A percentile compares a stretch with the other conserved stretches of the same genome.
Evolutionary conservation across 2,113 vertebrate genomes (phyloP).

Genomic region (Neodontobutis hainanensis): DNA sequence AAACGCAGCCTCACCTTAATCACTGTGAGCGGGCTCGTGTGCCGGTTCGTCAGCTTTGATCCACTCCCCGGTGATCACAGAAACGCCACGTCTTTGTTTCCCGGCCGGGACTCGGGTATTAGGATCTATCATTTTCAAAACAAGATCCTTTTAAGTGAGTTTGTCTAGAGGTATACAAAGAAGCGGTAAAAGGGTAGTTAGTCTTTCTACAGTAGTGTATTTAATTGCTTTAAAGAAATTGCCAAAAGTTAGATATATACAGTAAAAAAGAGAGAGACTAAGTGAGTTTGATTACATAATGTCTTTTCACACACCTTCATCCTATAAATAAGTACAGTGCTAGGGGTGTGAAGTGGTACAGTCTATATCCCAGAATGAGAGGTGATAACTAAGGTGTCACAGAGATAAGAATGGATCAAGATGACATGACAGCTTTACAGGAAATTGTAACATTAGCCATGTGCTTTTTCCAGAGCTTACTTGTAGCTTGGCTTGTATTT

Average conservation of each 20-base stretch:
- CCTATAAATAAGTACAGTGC: too few relatives aligned
- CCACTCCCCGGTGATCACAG: background rate
- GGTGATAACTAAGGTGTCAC: too few relatives aligned
- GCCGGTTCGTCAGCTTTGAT: constrained; percentile 23
- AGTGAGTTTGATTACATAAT: too few relatives aligned
- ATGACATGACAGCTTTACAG: too few relatives aligned
- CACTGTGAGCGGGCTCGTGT: background rate
- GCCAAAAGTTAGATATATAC: background rate
- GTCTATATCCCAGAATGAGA: too few relatives aligned
- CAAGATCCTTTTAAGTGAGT: background rate
- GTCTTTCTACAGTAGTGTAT: background rate
- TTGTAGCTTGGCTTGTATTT: too few relatives aligned
- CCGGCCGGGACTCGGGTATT: background rate
- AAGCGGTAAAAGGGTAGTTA: background rate
- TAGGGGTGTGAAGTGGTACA: too few relatives aligned
- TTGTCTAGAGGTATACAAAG: background rate
- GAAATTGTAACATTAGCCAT: too few relatives aligned
- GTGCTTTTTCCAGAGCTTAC: too few relatives aligned
- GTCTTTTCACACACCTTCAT: too few relatives aligned
- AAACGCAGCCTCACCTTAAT: constrained; percentile 11
- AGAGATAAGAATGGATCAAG: too few relatives aligned
- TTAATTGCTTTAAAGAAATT: background rate
- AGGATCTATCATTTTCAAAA: constrained; percentile 7
- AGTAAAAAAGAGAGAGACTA: too few relatives aligned
- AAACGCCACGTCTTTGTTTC: background rate